Evolutionary conservation across 2,797 vertebrate genomes (phyloP).

Genomic region (Rhadinocentrus ornatus): DNA sequence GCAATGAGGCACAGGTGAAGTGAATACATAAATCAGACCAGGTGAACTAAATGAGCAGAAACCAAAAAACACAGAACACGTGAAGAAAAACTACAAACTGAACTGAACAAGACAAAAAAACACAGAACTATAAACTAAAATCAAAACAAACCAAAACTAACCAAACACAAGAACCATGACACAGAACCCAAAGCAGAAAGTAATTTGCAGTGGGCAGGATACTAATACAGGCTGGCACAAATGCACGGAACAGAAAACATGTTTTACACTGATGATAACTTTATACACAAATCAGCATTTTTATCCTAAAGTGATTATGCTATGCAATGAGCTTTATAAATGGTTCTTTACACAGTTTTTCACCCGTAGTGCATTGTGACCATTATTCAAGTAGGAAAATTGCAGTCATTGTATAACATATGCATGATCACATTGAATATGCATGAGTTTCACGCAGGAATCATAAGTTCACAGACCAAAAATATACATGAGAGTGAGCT

Average conservation of each 20-base stretch:
- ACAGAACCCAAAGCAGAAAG: slow-evolving; percentile 2
- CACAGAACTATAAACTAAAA: too few relatives aligned
- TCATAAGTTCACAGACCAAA: slow-evolving; percentile 71
- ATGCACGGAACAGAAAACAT: slow-evolving; percentile 42
- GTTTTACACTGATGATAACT: slow-evolving; percentile 38
- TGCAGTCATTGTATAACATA: slow-evolving; percentile 49
- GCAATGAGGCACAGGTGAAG: too few relatives aligned
- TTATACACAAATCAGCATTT: slow-evolving; percentile 51
- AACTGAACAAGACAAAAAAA: too few relatives aligned
- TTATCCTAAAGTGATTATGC: slow-evolving; percentile 52
- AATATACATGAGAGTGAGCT: slow-evolving; percentile 67
- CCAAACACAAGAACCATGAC: too few relatives aligned
- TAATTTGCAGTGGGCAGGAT: not conserved
- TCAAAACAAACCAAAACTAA: too few relatives aligned
- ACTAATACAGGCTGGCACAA: slow-evolving; percentile 7
- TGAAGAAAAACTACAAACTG: too few relatives aligned
- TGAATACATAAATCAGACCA: too few relatives aligned
- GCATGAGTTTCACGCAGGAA: slow-evolving; percentile 67
- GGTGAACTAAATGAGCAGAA: too few relatives aligned
- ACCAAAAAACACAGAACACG: too few relatives aligned
- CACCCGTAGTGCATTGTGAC: slow-evolving; percentile 19
- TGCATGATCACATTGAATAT: slow-evolving; percentile 71
- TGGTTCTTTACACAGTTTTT: slow-evolving; percentile 39
- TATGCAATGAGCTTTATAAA: slow-evolving; percentile 41
- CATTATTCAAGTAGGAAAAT: slow-evolving; percentile 54